Conservation (phyloP, 2,797 vertebrate genomes). For the Acanthurus tractus region DNA sequence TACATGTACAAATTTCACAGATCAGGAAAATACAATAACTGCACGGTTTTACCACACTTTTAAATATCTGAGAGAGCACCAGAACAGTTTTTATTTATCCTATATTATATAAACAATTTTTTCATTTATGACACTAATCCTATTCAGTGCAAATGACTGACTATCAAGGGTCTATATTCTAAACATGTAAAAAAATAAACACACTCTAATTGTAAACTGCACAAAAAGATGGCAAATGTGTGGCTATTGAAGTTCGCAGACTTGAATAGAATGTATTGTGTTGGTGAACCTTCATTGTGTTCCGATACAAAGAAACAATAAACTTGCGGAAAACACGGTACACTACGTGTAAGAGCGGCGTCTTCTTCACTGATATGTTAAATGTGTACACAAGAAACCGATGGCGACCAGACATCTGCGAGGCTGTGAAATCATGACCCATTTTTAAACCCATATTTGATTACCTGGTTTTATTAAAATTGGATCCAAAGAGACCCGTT, state of each 20-base stretch:
- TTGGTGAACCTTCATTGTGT: conserved; percentile 33
- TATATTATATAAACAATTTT: not conserved
- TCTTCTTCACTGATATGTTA: conserved; percentile 68
- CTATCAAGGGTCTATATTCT: conserved; percentile 19
- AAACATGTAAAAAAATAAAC: conserved; percentile 22
- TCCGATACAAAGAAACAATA: conserved; percentile 52
- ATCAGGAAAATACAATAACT: not conserved
- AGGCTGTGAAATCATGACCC: conserved; percentile 83
- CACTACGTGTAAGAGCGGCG: conserved; percentile 28
- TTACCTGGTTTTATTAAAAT: conserved; percentile 89
- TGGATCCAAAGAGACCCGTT: conserved; percentile 86
- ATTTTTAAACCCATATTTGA: conserved; percentile 85
- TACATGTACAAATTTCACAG: not conserved
- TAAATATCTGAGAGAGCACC: conserved; percentile 10
- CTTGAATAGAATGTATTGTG: conserved; percentile 35
- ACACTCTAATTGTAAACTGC: conserved; percentile 14
- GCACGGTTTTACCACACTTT: not conserved
- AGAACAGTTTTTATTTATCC: conserved; percentile 7
- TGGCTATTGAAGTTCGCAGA: conserved; percentile 26
- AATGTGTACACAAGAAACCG: conserved; percentile 73
- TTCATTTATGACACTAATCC: not conserved
- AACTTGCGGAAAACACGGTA: conserved; percentile 27
- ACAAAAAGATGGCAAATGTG: conserved; percentile 26
- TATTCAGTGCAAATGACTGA: conserved; percentile 20
- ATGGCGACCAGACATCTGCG: conserved; percentile 72